Evolutionary conservation across 53 echinoderm and acorn worm species (phyloP), one percentile per base, ranked within the genome.

Genomic region (Glandiceps talaboti): DNA sequence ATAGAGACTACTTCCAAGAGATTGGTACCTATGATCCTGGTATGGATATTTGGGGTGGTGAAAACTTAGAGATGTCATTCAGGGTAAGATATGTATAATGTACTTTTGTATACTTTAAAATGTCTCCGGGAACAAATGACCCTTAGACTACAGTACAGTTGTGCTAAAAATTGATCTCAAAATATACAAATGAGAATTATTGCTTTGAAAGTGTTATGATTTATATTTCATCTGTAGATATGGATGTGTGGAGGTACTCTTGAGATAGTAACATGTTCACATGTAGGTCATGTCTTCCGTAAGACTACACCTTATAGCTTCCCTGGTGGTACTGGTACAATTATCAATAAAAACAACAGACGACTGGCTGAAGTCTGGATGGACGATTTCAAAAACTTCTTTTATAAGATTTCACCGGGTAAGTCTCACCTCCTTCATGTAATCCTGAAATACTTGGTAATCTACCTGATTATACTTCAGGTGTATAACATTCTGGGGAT

Each of bases 181-280:
- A n/a, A n/a, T n/a, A n/a, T n/a, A n/a, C n/a, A n/a, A n/a, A n/a
- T n/a, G n/a, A n/a, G n/a, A n/a, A n/a, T n/a, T n/a, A n/a, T n/a
- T n/a, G n/a, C n/a, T n/a, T n/a, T n/a, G n/a, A n/a, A n/a, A n/a
- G n/a, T n/a, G n/a, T n/a, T n/a, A n/a, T n/a, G n/a, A n/a, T n/a
- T n/a, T n/a, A n/a, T n/a, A n/a, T n/a, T n/a, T n/a, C n/a, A n/a
- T n/a, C n/a, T n/a, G n/a, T n/a, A 99, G 99, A 88, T 99, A 77
- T 99, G 99, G 99, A 99, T 99, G 99, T 99, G 99, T 73, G 99
- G 99, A 14, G 99, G 99, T 1, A 89, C 91, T 14, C 85, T 99
- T 28, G 99, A 99, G 80, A 94, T 99, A 30, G 88, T 99, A 75
- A 94, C 99, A 1, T 99, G 99, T 73, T 99, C 99, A 25, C 99